phyloP scores from a whole-genome alignment of 2,888 invertebrate genomes.

The Watsonalla binaria region DNA sequence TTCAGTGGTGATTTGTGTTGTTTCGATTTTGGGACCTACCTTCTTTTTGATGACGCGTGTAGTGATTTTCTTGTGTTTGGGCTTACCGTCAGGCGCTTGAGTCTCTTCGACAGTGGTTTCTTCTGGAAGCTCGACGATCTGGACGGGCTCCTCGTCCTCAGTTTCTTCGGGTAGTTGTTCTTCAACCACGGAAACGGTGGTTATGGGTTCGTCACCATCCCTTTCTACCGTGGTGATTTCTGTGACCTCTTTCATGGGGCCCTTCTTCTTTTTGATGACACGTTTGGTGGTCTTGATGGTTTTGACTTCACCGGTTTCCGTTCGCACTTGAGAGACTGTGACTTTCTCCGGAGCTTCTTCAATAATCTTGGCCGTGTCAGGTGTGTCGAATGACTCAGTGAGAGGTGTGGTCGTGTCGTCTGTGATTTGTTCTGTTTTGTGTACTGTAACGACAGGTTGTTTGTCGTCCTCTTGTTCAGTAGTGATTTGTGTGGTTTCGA shows the following conservation, averaged over 20 bases:
- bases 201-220: conserved; percentile 39
- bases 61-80: conserved; percentile 33
- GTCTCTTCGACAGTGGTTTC: conserved; percentile 33
- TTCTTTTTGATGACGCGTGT: conserved; percentile 33
- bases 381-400: conserved; percentile 9
- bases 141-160: conserved; percentile 32
- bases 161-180: conserved; percentile 28
- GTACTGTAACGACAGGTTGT: conserved; percentile 50
- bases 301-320: conserved; percentile 24
- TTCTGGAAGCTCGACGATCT: conserved; percentile 43
- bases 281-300: conserved; percentile 28
- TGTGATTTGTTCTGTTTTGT: conserved; percentile 37
- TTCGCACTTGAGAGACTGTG: conserved; percentile 23
- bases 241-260: conserved; percentile 19
- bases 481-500: conserved; percentile 29
- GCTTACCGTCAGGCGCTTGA: conserved; percentile 31
- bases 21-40: conserved; percentile 25
- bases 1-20: conserved; percentile 14
- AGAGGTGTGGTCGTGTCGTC: conserved; percentile 16
- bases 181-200: conserved; percentile 18
- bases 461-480: conserved; percentile 21
- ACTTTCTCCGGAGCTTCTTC: conserved; percentile 24
- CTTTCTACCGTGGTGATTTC: conserved; percentile 50
- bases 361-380: conserved; percentile 8
- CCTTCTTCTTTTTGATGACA: conserved; percentile 31